These are phyloP conservation scores for Papilio polyxenes DNA, from an alignment of 1,140 invertebrate genomes.

Conservation along the genomic window DNA sequence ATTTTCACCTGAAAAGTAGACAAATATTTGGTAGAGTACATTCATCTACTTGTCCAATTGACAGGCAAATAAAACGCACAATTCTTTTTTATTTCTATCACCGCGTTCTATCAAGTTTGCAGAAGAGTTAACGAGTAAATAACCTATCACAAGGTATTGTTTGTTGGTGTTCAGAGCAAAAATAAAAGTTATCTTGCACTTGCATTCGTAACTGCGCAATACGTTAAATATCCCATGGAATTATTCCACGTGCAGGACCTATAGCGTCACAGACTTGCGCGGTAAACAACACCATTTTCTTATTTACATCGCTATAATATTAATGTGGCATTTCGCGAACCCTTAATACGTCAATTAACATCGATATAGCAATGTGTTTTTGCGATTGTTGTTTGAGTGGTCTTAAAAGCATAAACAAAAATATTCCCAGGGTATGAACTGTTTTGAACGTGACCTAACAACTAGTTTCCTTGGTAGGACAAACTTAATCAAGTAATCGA, in stretches of 20 bases:
- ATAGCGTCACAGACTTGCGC: background rate
- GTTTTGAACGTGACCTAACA: background rate
- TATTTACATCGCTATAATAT: constrained; percentile 29
- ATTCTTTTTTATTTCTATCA: no score
- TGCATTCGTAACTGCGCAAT: background rate
- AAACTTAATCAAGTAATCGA: background rate
- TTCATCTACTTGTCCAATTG: no score
- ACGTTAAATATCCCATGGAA: background rate
- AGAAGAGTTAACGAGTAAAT: background rate
- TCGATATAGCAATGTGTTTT: background rate
- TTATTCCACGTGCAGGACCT: constrained; percentile 3
- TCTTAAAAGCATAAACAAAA: background rate
- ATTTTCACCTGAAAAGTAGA: no score
- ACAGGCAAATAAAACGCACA: no score
- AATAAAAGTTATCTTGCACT: background rate
- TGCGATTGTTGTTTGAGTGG: background rate
- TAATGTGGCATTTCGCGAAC: constrained; percentile 26
- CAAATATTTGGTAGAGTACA: no score
- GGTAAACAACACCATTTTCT: constrained; percentile 26
- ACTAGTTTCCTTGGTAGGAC: background rate
- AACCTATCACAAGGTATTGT: background rate
- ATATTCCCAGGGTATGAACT: background rate
- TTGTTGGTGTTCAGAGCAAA: background rate
- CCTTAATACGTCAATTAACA: background rate
- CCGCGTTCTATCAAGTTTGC: no score